Evolutionary conservation across 2,888 invertebrate species (phyloP), one percentile per base, ranked within the genome.

Genomic region (Ferdinandea cuprea): DNA sequence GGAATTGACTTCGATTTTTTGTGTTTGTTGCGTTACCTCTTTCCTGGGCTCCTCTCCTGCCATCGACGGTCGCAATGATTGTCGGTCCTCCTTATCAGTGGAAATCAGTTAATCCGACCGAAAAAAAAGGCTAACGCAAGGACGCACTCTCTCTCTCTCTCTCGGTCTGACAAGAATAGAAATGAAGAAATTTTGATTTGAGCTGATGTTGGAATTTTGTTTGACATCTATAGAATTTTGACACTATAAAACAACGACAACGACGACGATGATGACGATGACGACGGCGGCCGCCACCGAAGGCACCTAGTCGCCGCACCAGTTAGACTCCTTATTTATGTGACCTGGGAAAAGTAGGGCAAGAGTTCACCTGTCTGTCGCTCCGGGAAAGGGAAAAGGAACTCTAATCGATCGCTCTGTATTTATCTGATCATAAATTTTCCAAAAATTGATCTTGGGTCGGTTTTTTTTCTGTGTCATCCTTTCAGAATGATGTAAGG

Each of bases 391-490:
- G 54, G 8, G 17, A 42, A 48, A 21, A 50, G 9, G 19, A 44
- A 44, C 25, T 72, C 66, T 83, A 68, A 77, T 66, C 78, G 77
- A 66, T 78, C 78, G 78, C 44, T 52, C 83, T 78, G 78, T 32
- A 73, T 83, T 83, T 83, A 83, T 83, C 83, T 83, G 83, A 83
- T 78, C 72, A 78, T 78, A 83, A 78, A 83, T 83, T 72, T 59
- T 69, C 52, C 11, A 13, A 59, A 65, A 76, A 77, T 63, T 65
- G 71, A 61, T 81, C 71, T 59, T 19, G 32, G 40, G 63, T 46
- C 32, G 61, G 54, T 44, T 54, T 21, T 40, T 25, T 17, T n/a
- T 9, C 21, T n/a, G n/a, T n/a, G 30, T 25, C 11, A 15, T 56
- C 52, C 54, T 48, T 37, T 59, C 25, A n/a, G 21, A 32, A 44